Evolutionary conservation across 1,140 invertebrate genomes (phyloP).

Genomic region (Meloidogyne hapla): DNA sequence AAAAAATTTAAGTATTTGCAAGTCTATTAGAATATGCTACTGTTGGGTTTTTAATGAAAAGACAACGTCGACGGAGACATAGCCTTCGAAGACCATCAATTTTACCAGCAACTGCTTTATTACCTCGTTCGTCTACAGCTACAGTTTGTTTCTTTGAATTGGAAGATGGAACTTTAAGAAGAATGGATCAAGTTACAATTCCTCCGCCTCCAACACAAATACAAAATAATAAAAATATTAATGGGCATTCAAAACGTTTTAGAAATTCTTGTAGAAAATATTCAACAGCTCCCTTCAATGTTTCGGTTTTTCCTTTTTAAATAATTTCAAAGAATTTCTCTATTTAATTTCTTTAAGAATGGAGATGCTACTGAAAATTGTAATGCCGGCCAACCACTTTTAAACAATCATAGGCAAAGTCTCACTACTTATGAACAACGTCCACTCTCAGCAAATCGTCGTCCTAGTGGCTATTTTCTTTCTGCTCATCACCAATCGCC

Average conservation of each 20-base stretch:
- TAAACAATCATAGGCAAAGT: not conserved
- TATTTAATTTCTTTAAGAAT: slow-evolving; percentile 36
- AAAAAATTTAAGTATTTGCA: slow-evolving; percentile 55
- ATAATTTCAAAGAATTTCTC: not conserved
- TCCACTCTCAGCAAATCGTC: not conserved
- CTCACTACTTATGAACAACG: not conserved
- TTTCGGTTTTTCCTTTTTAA: not conserved
- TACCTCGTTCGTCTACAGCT: slow-evolving; percentile 34
- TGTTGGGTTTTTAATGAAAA: slow-evolving; percentile 61
- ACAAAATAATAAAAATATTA: not conserved
- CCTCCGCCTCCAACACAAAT: not conserved
- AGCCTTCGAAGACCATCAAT: slow-evolving; percentile 1
- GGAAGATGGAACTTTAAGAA: slow-evolving; percentile 39
- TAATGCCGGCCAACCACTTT: slow-evolving; percentile 25
- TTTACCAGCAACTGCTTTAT: slow-evolving; percentile 9
- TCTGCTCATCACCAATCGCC: not conserved
- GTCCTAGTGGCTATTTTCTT: not conserved
- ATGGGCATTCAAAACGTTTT: not conserved
- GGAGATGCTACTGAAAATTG: slow-evolving; percentile 40
- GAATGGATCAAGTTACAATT: slow-evolving; percentile 10
- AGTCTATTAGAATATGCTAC: slow-evolving; percentile 59
- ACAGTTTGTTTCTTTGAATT: slow-evolving; percentile 53
- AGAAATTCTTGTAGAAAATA: not conserved
- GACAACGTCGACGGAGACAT: slow-evolving; percentile 39
- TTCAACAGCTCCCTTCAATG: not conserved